Percentiles rank a stretch among this genome's conserved stretches.
These are phyloP conservation scores for Festucalex cinctus DNA, from an alignment of 2,113 vertebrate genomes.

Conservation along the genomic window DNA sequence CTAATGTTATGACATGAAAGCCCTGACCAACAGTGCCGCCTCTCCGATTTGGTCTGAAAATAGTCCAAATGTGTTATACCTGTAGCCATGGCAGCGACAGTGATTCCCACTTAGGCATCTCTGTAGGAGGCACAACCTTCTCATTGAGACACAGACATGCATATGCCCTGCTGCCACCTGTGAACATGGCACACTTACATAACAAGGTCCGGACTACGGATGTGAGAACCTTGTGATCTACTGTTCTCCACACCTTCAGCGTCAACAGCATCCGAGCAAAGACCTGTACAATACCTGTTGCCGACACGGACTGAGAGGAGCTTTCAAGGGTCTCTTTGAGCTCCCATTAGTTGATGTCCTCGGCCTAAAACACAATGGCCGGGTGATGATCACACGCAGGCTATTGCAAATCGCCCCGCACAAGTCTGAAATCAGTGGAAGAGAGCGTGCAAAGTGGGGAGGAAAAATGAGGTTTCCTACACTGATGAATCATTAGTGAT, in stretches of 20 bases:
- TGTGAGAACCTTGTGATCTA: slow-evolving; percentile 59
- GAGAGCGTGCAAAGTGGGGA: slow-evolving; percentile 4
- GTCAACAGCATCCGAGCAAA: slow-evolving; percentile 1
- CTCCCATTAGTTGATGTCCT: slow-evolving; percentile 50
- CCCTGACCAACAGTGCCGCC: neutral
- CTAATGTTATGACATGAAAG: neutral
- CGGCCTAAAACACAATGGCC: slow-evolving; percentile 52
- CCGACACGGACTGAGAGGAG: slow-evolving; percentile 36
- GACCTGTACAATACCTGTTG: slow-evolving; percentile 53
- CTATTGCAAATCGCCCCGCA: slow-evolving; percentile 51
- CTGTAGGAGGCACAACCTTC: slow-evolving; percentile 51
- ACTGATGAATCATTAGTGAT: slow-evolving; percentile 70
- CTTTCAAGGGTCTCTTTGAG: slow-evolving; percentile 47
- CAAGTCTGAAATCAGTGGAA: slow-evolving; percentile 62
- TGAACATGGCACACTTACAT: slow-evolving; percentile 61
- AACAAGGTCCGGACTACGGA: slow-evolving; percentile 45
- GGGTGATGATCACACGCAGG: slow-evolving; percentile 61
- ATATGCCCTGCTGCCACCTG: slow-evolving; percentile 62
- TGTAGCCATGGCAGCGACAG: slow-evolving; percentile 62
- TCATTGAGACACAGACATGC: slow-evolving; percentile 56
- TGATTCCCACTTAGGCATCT: slow-evolving; percentile 50
- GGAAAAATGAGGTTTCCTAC: slow-evolving; percentile 41
- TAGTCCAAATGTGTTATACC: slow-evolving; percentile 40
- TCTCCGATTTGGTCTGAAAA: slow-evolving; percentile 33
- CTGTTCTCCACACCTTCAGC: slow-evolving; percentile 42